phyloP scores from a whole-genome alignment of 2,113 vertebrate species.

The Meles meles region DNA sequence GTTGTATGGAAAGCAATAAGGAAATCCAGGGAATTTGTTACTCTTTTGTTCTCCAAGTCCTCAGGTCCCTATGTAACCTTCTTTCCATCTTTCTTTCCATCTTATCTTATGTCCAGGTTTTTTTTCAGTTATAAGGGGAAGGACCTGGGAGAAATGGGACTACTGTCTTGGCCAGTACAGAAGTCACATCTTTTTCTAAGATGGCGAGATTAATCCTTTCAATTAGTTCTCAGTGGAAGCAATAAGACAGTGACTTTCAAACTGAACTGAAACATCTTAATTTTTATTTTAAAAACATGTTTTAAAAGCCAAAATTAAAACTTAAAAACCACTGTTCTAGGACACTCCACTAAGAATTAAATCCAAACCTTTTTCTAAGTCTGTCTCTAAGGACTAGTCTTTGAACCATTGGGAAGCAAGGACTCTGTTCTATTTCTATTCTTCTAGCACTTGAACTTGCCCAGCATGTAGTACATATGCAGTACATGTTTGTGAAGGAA shows the following conservation, averaged over 20 bases:
- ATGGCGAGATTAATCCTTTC: background rate
- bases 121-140: background rate
- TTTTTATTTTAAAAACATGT: conserved; percentile 1
- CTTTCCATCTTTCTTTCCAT: background rate
- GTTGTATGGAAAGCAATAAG: background rate
- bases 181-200: background rate
- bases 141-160: background rate
- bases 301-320: background rate
- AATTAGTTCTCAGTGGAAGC: background rate
- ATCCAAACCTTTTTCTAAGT: background rate
- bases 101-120: background rate
- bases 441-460: background rate
- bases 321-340: conserved; percentile 3
- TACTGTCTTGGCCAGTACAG: background rate
- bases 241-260: background rate
- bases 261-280: background rate
- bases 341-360: background rate
- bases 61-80: background rate
- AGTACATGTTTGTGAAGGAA: background rate
- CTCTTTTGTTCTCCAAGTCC: background rate
- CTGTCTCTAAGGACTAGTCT: background rate
- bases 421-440: background rate
- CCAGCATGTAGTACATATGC: background rate
- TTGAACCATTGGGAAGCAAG: background rate
- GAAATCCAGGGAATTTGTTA: background rate